phyloP scores from a whole-genome alignment of 2,113 vertebrate species.

The Puntigrus tetrazona region DNA sequence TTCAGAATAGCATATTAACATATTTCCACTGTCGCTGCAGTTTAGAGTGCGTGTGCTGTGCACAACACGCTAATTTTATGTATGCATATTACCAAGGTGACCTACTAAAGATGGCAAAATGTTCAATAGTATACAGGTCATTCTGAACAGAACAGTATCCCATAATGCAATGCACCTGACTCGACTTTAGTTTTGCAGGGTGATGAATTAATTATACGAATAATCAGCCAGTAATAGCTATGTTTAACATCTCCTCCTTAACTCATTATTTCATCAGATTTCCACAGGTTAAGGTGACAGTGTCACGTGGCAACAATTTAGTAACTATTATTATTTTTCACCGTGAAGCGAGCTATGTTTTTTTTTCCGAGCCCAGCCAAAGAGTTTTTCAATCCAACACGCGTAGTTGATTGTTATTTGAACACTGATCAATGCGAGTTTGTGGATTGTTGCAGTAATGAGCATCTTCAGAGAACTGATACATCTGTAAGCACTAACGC shows the following conservation, averaged over 20 bases:
- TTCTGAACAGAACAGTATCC: neutral
- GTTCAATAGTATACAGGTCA: neutral
- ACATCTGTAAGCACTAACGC: slow-evolving; percentile 17
- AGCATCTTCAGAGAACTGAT: slow-evolving; percentile 1
- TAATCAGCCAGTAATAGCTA: neutral
- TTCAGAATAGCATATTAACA: neutral
- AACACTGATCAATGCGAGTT: neutral
- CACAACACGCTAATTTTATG: neutral
- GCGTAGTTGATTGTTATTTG: neutral
- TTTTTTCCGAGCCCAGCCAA: neutral
- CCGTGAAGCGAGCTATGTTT: too few relatives aligned
- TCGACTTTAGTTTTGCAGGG: neutral
- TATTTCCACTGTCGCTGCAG: neutral
- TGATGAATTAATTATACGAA: neutral
- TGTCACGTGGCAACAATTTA: neutral
- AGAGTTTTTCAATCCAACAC: neutral
- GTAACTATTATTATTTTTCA: neutral
- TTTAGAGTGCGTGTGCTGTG: neutral
- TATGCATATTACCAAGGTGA: neutral
- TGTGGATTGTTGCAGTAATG: neutral
- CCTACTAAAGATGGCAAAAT: neutral
- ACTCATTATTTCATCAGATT: neutral
- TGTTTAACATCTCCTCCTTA: neutral
- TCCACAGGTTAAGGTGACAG: neutral
- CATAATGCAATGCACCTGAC: neutral